Conservation (phyloP, 1,140 invertebrate genomes). For the Matsumurasca onukii region DNA sequence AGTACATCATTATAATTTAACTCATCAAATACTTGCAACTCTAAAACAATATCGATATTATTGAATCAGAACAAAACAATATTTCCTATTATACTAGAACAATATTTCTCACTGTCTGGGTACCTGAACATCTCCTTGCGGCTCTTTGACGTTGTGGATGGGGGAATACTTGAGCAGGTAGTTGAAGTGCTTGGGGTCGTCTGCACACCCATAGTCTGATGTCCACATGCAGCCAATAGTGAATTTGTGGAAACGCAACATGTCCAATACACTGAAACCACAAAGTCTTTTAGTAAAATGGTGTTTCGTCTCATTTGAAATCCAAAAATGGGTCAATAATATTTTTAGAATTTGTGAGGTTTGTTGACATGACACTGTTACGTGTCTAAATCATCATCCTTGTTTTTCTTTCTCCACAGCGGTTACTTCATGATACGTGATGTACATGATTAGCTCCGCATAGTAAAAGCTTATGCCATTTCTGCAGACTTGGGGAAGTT, state of each 20-base stretch:
- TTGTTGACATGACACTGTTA: too few species aligned
- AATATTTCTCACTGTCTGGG: background rate
- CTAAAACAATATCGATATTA: constrained; percentile 19
- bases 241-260: constrained; percentile 97
- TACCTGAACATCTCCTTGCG: constrained; percentile 52
- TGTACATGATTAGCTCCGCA: too few species aligned
- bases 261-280: constrained; percentile 86
- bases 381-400: too few species aligned
- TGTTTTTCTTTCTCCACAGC: too few species aligned
- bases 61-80: background rate
- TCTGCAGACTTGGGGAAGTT: too few species aligned
- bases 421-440: too few species aligned
- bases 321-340: background rate
- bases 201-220: constrained; percentile 93
- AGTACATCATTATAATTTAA: too few species aligned
- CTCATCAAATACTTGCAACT: too few species aligned
- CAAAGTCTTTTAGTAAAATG: constrained; percentile 28
- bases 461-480: too few species aligned
- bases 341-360: too few species aligned
- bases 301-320: background rate
- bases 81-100: background rate
- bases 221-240: constrained; percentile 97
- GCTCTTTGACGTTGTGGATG: constrained; percentile 85
- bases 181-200: constrained; percentile 85
- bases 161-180: constrained; percentile 93